phyloP scores from a whole-genome alignment of 2,888 invertebrate species.

The Eristalis arbustorum region DNA sequence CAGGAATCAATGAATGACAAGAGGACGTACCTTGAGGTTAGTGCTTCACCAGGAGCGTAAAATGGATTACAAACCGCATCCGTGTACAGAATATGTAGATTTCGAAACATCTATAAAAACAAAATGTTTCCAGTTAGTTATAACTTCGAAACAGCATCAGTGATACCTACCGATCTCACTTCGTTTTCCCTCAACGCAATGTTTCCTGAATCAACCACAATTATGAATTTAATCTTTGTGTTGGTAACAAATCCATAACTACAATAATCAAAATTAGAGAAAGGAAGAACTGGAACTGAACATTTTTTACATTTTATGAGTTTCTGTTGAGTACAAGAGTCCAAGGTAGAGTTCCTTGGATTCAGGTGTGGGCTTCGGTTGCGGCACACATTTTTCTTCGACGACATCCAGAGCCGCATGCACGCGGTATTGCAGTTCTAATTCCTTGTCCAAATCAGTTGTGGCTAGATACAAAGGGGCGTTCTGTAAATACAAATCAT shows the following conservation, averaged over 20 bases:
- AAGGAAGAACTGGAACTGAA: conserved; percentile 70
- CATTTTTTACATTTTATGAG: conserved; percentile 93
- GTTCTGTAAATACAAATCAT: conserved; percentile 85
- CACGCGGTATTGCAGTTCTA: conserved; percentile 95
- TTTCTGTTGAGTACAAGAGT: conserved; percentile 94
- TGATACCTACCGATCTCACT: conserved; percentile 88
- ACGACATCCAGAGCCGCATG: conserved; percentile 85
- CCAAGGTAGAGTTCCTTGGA: conserved; percentile 94
- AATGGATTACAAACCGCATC: conserved; percentile 98
- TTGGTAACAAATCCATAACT: conserved; percentile 98
- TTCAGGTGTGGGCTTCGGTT: conserved; percentile 86
- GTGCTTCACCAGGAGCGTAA: conserved; percentile 94
- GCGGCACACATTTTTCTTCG: conserved; percentile 80
- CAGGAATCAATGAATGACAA: not conserved
- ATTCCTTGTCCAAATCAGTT: conserved; percentile 88
- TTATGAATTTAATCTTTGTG: conserved; percentile 95
- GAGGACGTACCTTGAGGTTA: conserved; percentile 89
- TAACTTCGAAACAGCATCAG: not conserved
- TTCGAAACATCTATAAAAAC: conserved; percentile 87
- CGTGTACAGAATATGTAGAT: conserved; percentile 94
- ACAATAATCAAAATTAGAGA: conserved; percentile 72
- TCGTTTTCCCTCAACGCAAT: conserved; percentile 95
- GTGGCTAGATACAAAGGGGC: conserved; percentile 94
- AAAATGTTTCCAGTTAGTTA: not conserved
- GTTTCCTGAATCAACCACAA: conserved; percentile 94